Evolutionary conservation across 92 coral and sea anemone species (phyloP).

Genomic region (Umimayanthus chanpuru): DNA sequence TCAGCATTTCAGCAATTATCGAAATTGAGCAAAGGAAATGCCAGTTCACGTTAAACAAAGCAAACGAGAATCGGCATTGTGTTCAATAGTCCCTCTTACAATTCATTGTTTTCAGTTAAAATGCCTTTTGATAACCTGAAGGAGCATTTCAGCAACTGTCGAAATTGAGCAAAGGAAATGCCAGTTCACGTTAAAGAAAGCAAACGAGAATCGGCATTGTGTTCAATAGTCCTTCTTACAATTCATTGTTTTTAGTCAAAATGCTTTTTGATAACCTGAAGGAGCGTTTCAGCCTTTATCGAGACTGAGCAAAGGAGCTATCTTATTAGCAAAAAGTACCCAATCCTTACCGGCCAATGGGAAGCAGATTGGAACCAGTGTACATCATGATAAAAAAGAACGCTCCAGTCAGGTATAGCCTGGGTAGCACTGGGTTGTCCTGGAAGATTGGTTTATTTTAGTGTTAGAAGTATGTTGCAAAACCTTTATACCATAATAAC

Average conservation of each 20-base stretch:
- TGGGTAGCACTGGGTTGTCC: conserved; percentile 96
- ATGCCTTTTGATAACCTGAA: neutral
- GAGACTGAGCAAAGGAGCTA: neutral
- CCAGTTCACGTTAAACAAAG: no score
- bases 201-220: no score
- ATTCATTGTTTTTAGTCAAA: no score
- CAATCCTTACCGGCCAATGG: conserved; percentile 87
- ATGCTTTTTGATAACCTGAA: neutral
- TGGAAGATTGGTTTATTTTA: conserved; percentile 19
- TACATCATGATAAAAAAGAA: conserved; percentile 99
- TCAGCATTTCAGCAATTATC: no score
- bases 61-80: no score
- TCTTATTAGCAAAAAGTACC: neutral
- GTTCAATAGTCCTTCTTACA: no score
- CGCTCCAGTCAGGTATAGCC: conserved; percentile 93
- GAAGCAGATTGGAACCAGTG: conserved; percentile 96
- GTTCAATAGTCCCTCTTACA: no score
- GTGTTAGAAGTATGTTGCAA: neutral
- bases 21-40: neutral
- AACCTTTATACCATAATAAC: neutral
- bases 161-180: neutral
- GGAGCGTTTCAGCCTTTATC: no score
- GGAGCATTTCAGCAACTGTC: no score
- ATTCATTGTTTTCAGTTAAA: no score
- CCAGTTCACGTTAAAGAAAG: neutral